Evolutionary conservation across 2,888 invertebrate species (phyloP).

Genomic region (Phaonia tiefii): DNA sequence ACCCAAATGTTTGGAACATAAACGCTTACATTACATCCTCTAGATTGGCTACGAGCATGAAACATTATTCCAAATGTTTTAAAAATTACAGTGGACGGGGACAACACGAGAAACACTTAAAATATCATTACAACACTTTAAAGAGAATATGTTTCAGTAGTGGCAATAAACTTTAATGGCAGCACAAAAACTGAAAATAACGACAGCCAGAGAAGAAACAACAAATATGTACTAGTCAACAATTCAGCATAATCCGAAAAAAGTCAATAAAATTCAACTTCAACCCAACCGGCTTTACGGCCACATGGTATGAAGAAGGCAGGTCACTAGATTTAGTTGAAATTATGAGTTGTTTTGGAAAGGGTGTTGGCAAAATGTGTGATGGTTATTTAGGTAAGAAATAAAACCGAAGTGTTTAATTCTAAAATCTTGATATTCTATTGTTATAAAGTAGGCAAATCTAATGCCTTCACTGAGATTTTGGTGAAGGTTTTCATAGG

Average conservation of each 20-base stretch:
- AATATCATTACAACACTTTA: conserved; percentile 15
- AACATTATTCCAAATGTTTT: conserved; percentile 17
- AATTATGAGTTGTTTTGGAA: neutral
- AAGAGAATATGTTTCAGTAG: conserved; percentile 21
- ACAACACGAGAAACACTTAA: conserved; percentile 8
- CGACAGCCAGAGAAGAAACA: neutral
- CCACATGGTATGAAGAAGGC: neutral
- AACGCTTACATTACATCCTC: conserved; percentile 32
- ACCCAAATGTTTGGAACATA: conserved; percentile 44
- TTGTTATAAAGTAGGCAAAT: too few relatives aligned
- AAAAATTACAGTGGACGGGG: neutral
- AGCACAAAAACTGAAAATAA: neutral
- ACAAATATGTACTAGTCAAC: neutral
- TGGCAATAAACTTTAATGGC: conserved; percentile 11
- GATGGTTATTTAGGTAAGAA: too few relatives aligned
- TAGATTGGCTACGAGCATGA: conserved; percentile 25
- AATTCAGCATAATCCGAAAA: neutral
- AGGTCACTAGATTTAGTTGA: conserved; percentile 14
- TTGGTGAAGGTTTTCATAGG: too few relatives aligned
- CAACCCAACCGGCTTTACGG: neutral
- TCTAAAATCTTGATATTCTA: too few relatives aligned
- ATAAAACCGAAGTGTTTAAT: too few relatives aligned
- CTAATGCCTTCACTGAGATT: too few relatives aligned
- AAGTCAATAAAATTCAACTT: neutral
- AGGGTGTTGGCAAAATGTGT: conserved; percentile 4